These are phyloP conservation scores for Crematogaster levior DNA, from an alignment of 2,888 invertebrate genomes.

Conservation along the genomic window DNA sequence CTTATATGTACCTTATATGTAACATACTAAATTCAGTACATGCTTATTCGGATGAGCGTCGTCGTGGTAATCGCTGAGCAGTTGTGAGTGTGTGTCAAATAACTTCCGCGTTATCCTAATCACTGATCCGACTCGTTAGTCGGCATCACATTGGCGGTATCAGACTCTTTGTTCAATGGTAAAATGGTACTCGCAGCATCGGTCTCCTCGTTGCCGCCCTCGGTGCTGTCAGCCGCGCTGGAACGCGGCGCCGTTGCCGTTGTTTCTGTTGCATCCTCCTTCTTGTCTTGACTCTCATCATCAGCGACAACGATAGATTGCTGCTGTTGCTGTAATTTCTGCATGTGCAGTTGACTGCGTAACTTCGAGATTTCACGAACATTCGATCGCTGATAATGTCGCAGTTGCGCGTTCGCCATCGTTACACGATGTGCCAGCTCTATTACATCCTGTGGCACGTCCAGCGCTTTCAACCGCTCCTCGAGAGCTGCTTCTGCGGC, in stretches of 20 bases:
- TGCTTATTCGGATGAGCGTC: conserved; percentile 78
- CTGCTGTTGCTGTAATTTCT: conserved; percentile 68
- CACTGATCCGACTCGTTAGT: conserved; percentile 77
- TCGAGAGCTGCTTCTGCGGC: conserved; percentile 74
- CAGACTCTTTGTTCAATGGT: conserved; percentile 75
- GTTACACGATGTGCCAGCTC: conserved; percentile 74
- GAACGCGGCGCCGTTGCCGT: conserved; percentile 52
- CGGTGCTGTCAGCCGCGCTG: conserved; percentile 81
- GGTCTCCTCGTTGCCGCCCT: conserved; percentile 76
- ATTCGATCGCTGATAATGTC: conserved; percentile 74
- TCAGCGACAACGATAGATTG: conserved; percentile 22
- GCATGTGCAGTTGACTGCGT: conserved; percentile 76
- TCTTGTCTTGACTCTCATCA: conserved; percentile 59
- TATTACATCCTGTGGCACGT: conserved; percentile 79
- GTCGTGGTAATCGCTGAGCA: conserved; percentile 79
- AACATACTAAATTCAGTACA: conserved; percentile 77
- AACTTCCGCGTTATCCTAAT: conserved; percentile 68
- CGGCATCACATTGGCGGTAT: conserved; percentile 71
- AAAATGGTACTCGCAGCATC: conserved; percentile 67
- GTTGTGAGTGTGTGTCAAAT: conserved; percentile 66
- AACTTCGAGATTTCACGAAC: conserved; percentile 80
- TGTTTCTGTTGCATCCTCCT: conserved; percentile 62
- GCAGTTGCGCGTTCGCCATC: conserved; percentile 71
- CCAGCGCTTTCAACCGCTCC: conserved; percentile 76
- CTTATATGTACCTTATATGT: conserved; percentile 64